Evolutionary conservation across 2,797 vertebrate species (phyloP), one percentile per base, ranked within the genome.

Genomic region (Rhincodon typus): DNA sequence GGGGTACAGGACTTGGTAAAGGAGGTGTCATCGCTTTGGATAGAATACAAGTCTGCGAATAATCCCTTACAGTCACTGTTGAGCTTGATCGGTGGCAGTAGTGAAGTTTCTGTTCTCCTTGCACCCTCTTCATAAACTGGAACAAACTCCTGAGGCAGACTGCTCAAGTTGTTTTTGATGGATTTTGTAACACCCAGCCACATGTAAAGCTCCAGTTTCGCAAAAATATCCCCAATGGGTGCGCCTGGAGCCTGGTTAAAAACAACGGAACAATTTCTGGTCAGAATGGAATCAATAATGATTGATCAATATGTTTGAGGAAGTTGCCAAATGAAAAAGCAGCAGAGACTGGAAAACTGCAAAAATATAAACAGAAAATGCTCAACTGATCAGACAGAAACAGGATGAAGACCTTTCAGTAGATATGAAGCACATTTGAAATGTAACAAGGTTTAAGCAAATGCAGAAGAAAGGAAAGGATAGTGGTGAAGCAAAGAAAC

Each of bases 161-260:
- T 98, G 0, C 77, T 97, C 91, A 97, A 97, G 95, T 97, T 98
- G 96, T 98, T 98, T 97, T 99, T 99, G 0, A 96, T 97, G 17
- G 99, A 98, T 96, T 99, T 99, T 96, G 97, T 97, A 93, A 98
- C 96, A 67, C 99, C 98, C 1, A 99, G 98, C 99, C 99, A 99
- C 97, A 99, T 96, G 96, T 99, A 99, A 87, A 98, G 97, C 97
- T 99, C 99, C 96, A 99, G 96, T 96, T 99, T 99, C 42, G 98
- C 98, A 96, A 98, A 99, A 96, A 99, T 97, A 96, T 98, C 98
- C 6, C 98, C 98, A 0, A 97, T 96, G 42, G 98, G 97, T 87
- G 97, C 97, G 88, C 98, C 98, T 1, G 98, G 98, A 25, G 98
- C 98, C 99, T 99, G 95, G 3, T 96, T 67, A 67, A 12, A 74